Base-by-base conservation (phyloP, 2,888 invertebrate species). In the Eupithecia subfuscata region DNA sequence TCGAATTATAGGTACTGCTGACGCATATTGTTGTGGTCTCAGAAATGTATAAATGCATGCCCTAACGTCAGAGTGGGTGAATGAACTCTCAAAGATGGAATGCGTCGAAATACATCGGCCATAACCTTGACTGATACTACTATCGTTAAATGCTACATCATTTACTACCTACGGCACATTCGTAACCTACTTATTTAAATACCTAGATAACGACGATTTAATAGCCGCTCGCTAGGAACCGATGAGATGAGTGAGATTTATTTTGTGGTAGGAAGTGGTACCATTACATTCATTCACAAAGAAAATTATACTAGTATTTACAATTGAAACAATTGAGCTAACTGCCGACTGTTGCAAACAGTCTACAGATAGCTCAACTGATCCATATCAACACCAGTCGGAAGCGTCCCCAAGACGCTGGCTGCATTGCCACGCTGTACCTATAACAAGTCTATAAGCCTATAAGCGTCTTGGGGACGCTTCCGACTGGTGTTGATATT, bases 61-160 rank as follows among this genome's bases (percentile, higher is more conserved):
- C n/a, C n/a, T 56, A n/a, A 56, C n/a, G n/a, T 56, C 22, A 9
- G 60, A 25, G 60, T 22, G 60, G 14, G 60, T 60, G 22, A 60
- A 25, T 25, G 60, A 60, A 60, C 60, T 60, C 12, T 25, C 56
- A 60, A 25, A 25, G 25, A 25, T 60, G 25, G 60, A 22, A 56
- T 22, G 56, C 22, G 12, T 12, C 56, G 56, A 56, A 12, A 56
- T 22, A 56, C 56, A 56, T 56, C 56, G 56, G 22, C 56, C 56
- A 56, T 56, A 56, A 40, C 68, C 43, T 69, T 67, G 67, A 67
- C 37, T 67, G 67, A 67, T 67, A 67, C 60, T 12, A 25, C 25
- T 60, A 60, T 60, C 60, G 25, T 22, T 25, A 9, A 4, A 22
- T n/a, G 56, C n/a, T 52, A 52, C 11, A n/a, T 52, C 8, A n/a